phyloP scores from a whole-genome alignment of 2,888 invertebrate genomes.

The Cryptophagus acutangulus region DNA sequence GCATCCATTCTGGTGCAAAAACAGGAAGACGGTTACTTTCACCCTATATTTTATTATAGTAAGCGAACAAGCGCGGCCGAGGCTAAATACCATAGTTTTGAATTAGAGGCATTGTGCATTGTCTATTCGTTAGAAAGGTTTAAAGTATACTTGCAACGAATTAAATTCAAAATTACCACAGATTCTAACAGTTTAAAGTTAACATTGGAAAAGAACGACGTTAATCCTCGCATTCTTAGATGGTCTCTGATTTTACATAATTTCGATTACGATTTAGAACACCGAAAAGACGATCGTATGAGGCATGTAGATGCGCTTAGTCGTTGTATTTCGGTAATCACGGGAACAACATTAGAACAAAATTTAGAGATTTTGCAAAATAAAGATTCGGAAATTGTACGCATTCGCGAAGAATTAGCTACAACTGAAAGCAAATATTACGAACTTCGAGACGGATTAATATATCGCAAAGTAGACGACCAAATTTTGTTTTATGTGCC shows the following conservation, averaged over 20 bases:
- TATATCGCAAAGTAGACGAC: neutral
- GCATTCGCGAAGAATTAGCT: neutral
- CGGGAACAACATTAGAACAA: constrained; percentile 14
- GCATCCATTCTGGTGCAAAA: constrained; percentile 11
- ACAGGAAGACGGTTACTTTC: constrained; percentile 10
- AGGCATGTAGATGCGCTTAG: constrained; percentile 6
- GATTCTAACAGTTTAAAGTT: constrained; percentile 12
- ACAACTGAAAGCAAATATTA: neutral
- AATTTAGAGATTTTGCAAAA: constrained; percentile 21
- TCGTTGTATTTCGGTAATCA: neutral
- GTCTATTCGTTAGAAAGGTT: constrained; percentile 9
- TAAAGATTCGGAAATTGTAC: constrained; percentile 24
- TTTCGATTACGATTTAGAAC: constrained; percentile 6
- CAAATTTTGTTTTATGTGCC: constrained; percentile 4
- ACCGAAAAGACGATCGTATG: constrained; percentile 3
- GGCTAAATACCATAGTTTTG: constrained; percentile 6
- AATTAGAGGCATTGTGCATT: constrained; percentile 3
- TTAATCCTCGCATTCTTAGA: constrained; percentile 1
- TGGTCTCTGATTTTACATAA: constrained; percentile 1
- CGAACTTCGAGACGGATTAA: neutral
- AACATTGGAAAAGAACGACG: constrained; percentile 9
- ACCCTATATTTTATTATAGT: constrained; percentile 15
- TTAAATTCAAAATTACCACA: constrained; percentile 8
- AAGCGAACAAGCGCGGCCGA: constrained; percentile 9
- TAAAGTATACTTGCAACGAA: constrained; percentile 8